phyloP scores from a whole-genome alignment of 2,888 invertebrate genomes.

The Crepidodera aurea region DNA sequence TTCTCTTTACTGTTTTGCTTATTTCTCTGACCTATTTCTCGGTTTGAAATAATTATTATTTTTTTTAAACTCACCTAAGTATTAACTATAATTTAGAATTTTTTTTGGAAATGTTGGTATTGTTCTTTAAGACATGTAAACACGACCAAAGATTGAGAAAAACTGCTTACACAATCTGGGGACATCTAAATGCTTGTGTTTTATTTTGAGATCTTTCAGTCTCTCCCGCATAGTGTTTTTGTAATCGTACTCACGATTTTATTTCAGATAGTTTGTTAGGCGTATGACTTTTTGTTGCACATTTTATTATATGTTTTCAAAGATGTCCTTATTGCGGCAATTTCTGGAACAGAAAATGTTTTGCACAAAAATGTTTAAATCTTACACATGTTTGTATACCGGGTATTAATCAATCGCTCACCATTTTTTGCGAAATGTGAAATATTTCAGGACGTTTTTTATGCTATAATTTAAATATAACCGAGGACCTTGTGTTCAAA shows the following conservation, averaged over 20 bases:
- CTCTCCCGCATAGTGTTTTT: constrained; percentile 58
- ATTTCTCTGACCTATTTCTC: constrained; percentile 10
- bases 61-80: constrained; percentile 12
- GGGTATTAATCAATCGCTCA: too few relatives aligned
- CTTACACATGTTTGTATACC: too few relatives aligned
- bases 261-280: constrained; percentile 35
- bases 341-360: too few relatives aligned
- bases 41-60: constrained; percentile 5
- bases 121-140: constrained; percentile 45
- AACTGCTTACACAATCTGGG: constrained; percentile 59
- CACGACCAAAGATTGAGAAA: constrained; percentile 53
- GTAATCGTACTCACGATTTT: constrained; percentile 36
- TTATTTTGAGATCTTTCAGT: constrained; percentile 62
- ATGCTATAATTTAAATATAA: too few relatives aligned
- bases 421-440: too few relatives aligned
- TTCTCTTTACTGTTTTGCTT: not conserved
- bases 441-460: too few relatives aligned
- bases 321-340: too few relatives aligned
- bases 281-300: too few relatives aligned
- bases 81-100: not conserved
- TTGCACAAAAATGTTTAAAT: too few relatives aligned
- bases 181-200: constrained; percentile 60
- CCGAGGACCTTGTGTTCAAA: too few relatives aligned
- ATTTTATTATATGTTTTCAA: too few relatives aligned
- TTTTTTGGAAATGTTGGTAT: constrained; percentile 20